phyloP scores from a whole-genome alignment of 2,113 vertebrate species.

The Vulpes lagopus region DNA sequence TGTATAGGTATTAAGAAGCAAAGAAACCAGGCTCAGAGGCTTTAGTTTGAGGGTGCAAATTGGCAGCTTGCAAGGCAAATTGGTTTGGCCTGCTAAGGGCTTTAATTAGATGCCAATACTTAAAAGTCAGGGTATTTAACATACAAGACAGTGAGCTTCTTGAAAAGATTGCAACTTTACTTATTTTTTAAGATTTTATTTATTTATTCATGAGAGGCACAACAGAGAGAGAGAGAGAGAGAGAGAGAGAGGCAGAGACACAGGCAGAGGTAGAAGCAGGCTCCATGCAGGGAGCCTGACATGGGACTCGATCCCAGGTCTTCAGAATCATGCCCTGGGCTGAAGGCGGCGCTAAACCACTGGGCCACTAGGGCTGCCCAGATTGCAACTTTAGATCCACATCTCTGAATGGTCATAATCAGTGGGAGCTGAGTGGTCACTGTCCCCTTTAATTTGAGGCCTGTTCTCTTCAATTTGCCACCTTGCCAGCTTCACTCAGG shows the following conservation, averaged over 20 bases:
- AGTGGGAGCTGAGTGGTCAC: background rate
- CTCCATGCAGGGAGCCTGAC: too few species aligned
- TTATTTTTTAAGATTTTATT: too few species aligned
- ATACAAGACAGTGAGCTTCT: background rate
- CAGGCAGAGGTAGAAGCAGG: too few species aligned
- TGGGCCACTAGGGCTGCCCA: too few species aligned
- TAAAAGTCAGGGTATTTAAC: background rate
- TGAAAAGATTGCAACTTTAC: background rate
- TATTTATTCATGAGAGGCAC: too few species aligned
- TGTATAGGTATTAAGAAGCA: background rate
- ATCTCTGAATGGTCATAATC: background rate
- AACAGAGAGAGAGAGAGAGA: too few species aligned
- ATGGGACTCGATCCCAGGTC: too few species aligned
- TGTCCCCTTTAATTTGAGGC: background rate
- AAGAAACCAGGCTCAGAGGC: background rate
- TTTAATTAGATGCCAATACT: background rate
- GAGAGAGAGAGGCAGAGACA: too few species aligned
- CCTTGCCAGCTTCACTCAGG: background rate
- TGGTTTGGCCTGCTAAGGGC: background rate
- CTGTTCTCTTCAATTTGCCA: background rate
- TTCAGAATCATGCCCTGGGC: too few species aligned
- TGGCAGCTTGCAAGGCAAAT: background rate
- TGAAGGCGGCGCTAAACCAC: too few species aligned
- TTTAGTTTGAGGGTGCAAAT: background rate
- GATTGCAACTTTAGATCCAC: background rate